phyloP scores from a whole-genome alignment of 2,888 invertebrate genomes.

The Polydrusus cervinus region DNA sequence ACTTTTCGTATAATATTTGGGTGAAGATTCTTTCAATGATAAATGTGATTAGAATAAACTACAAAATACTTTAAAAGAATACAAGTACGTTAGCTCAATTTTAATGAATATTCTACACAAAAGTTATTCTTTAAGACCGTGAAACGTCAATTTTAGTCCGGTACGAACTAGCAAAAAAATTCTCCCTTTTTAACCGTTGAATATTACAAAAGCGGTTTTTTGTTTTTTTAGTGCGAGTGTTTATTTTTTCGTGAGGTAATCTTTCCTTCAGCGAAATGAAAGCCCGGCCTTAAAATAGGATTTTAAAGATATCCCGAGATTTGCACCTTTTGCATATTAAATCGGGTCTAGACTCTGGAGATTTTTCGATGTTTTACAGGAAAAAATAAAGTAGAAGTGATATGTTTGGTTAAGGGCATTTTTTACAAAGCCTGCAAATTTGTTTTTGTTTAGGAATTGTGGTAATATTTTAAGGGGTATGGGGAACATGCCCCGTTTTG shows the following conservation, averaged over 20 bases:
- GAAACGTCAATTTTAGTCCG: conserved; percentile 1
- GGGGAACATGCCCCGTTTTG: neutral
- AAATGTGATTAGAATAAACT: neutral
- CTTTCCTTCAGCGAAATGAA: conserved; percentile 41
- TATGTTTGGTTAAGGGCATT: conserved; percentile 29
- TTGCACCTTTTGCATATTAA: conserved; percentile 55
- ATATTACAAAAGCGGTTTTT: conserved; percentile 44
- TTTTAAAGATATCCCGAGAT: conserved; percentile 52
- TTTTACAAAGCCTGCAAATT: conserved; percentile 26
- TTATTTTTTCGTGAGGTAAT: conserved; percentile 36
- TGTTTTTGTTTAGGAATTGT: conserved; percentile 14
- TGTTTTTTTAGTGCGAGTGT: conserved; percentile 27
- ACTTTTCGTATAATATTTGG: too few species aligned
- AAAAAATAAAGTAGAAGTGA: conserved; percentile 32
- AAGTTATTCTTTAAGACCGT: neutral
- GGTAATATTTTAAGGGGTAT: conserved; percentile 10
- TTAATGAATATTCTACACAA: neutral
- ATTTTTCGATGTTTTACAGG: conserved; percentile 32
- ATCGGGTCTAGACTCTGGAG: conserved; percentile 44
- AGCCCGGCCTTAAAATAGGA: conserved; percentile 40
- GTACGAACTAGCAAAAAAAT: neutral
- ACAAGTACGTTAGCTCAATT: neutral
- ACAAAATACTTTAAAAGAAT: too few species aligned
- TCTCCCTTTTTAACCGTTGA: conserved; percentile 17
- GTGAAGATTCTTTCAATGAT: too few species aligned